These are phyloP conservation scores for Nymphalis polychloros DNA, from an alignment of 2,888 invertebrate species.

Conservation along the genomic window DNA sequence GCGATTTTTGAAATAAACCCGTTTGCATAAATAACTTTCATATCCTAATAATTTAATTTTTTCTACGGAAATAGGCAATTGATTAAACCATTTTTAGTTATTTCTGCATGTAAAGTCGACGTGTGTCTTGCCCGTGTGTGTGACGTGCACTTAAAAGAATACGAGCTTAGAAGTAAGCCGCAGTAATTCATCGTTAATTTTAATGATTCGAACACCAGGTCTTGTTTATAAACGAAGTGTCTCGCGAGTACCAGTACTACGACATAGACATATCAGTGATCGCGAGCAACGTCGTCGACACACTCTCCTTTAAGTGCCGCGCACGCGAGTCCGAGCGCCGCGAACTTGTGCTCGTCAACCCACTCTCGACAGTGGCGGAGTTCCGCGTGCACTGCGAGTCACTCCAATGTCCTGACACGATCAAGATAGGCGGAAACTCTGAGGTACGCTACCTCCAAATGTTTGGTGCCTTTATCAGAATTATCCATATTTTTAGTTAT, in stretches of 20 bases:
- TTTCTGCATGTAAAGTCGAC: no score
- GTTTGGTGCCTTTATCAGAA: neutral
- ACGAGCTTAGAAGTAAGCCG: no score
- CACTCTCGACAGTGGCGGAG: conserved; percentile 53
- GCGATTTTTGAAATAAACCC: no score
- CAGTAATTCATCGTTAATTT: no score
- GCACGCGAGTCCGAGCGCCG: conserved; percentile 65
- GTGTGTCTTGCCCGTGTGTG: no score
- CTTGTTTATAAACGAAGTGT: conserved; percentile 61
- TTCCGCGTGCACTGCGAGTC: conserved; percentile 55
- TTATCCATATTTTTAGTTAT: no score
- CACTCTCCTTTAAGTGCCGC: conserved; percentile 58
- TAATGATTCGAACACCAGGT: conserved; percentile 50
- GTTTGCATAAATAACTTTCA: no score
- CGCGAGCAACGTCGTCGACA: conserved; percentile 61
- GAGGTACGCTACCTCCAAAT: conserved; percentile 49
- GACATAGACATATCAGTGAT: conserved; percentile 56
- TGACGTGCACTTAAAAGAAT: no score
- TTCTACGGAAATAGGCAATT: no score
- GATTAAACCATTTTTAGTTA: no score
- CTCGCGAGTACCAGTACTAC: conserved; percentile 71
- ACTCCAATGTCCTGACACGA: conserved; percentile 53
- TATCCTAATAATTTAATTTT: no score
- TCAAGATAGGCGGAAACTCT: conserved; percentile 60
- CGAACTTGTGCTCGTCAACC: conserved; percentile 61